These are phyloP conservation scores for Tachysurus vachellii DNA, from an alignment of 2,113 vertebrate genomes.

Conservation along the genomic window DNA sequence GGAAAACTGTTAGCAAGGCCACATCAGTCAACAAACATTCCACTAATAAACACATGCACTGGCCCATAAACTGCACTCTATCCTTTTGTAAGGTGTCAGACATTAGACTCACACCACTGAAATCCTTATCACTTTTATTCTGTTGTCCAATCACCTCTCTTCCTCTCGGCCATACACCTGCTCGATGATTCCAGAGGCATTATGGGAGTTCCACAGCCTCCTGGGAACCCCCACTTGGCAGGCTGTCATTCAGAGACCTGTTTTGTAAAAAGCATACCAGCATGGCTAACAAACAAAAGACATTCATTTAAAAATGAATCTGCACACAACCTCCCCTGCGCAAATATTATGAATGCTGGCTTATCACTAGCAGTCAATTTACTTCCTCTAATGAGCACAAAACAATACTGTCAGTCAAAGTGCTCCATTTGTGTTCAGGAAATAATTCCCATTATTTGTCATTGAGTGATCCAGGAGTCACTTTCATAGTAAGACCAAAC, in stretches of 20 bases:
- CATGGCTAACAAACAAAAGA: constrained; percentile 65
- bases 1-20: constrained; percentile 12
- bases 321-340: constrained; percentile 39
- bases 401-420: constrained; percentile 74
- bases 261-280: constrained; percentile 62
- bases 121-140: constrained; percentile 59
- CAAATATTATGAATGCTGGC: constrained; percentile 68
- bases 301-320: constrained; percentile 55
- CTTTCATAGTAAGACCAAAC: constrained; percentile 65
- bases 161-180: constrained; percentile 76
- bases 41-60: neutral
- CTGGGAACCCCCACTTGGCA: constrained; percentile 36
- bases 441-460: constrained; percentile 67
- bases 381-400: constrained; percentile 72
- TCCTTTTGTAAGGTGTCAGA: constrained; percentile 42
- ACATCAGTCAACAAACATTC: neutral
- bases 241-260: constrained; percentile 56
- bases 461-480: constrained; percentile 59
- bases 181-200: constrained; percentile 70
- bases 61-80: neutral
- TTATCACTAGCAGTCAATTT: constrained; percentile 77
- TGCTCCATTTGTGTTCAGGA: constrained; percentile 56
- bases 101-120: constrained; percentile 43
- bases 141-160: constrained; percentile 68
- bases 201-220: constrained; percentile 51